phyloP scores from a whole-genome alignment of 2,888 invertebrate species.

The Pyrgus malvae region DNA sequence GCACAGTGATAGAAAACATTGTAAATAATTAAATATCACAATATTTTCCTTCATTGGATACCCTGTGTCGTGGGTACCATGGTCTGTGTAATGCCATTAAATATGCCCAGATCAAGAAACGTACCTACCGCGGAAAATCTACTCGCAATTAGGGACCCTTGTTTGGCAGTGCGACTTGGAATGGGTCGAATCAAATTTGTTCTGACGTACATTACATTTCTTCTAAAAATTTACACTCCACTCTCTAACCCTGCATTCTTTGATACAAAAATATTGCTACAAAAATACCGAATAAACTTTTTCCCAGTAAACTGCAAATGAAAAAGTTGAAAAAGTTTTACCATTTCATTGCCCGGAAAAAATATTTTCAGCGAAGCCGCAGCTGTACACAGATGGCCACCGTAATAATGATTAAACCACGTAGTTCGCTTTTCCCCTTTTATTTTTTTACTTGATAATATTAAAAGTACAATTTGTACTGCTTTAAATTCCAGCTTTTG shows the following conservation, averaged over 20 bases:
- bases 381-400: conserved; percentile 18
- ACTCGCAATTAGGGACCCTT: no score
- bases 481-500: background rate
- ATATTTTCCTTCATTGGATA: no score
- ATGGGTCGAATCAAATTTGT: no score
- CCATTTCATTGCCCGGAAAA: conserved; percentile 25
- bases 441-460: conserved; percentile 10
- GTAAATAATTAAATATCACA: no score
- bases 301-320: conserved; percentile 22
- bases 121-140: no score
- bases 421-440: conserved; percentile 2
- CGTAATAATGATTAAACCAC: conserved; percentile 18
- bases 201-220: no score
- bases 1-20: no score
- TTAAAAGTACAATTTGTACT: conserved; percentile 2
- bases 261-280: background rate
- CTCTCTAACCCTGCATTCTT: background rate
- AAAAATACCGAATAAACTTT: conserved; percentile 11
- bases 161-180: no score
- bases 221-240: no score
- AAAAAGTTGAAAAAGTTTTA: conserved; percentile 27
- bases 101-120: no score
- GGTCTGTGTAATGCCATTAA: no score
- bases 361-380: conserved; percentile 17
- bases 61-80: no score